These are phyloP conservation scores for Orchestia grillus DNA, from an alignment of 1,140 invertebrate genomes.

Conservation along the genomic window DNA sequence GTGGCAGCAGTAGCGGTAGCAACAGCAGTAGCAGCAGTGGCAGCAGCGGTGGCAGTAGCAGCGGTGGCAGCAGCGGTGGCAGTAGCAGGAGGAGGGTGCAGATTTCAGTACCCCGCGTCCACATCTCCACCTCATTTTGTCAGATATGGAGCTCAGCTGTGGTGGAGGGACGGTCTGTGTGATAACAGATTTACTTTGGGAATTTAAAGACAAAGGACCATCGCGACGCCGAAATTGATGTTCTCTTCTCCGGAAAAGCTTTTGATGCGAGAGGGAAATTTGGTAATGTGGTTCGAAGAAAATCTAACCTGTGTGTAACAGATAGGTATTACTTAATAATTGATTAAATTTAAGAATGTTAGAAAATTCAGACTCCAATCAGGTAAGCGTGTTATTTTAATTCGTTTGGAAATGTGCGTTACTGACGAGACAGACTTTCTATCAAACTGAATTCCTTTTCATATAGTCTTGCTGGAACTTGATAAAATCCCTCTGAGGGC, in stretches of 20 bases:
- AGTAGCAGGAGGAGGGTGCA: background rate
- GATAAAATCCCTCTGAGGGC: no score
- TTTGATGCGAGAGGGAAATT: background rate
- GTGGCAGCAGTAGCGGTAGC: no score
- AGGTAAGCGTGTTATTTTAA: no score
- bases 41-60: no score
- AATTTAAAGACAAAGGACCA: background rate
- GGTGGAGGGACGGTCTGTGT: background rate
- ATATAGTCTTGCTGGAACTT: no score
- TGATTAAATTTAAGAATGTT: background rate
- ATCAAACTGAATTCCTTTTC: no score
- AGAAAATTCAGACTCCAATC: background rate
- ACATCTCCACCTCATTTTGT: background rate
- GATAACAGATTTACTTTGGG: background rate
- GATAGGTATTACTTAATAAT: background rate
- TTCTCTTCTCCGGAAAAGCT: background rate
- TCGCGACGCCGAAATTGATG: background rate
- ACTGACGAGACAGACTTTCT: no score
- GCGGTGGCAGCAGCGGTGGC: no score
- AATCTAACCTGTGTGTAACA: background rate
- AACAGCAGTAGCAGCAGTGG: no score
- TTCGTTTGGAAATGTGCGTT: no score
- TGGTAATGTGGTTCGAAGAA: background rate
- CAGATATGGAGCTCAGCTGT: background rate
- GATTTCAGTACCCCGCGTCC: background rate